Evolutionary conservation across 2,113 vertebrate genomes (phyloP).

Genomic region (Plecturocebus donacophilus): DNA sequence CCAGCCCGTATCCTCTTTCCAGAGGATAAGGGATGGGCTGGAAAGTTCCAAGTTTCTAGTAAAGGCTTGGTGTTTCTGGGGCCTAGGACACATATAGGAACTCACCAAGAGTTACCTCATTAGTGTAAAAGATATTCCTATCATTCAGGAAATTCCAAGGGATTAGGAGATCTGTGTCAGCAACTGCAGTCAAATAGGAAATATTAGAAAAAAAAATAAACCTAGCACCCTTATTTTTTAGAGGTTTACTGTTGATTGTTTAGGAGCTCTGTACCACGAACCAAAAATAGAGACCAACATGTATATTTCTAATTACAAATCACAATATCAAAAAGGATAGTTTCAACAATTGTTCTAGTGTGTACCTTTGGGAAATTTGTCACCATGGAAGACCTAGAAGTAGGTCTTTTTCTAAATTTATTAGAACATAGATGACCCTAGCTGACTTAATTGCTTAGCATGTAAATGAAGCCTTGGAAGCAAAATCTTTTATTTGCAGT

Average conservation of each 20-base stretch:
- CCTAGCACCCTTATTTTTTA: neutral
- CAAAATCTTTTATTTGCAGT: neutral
- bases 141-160: neutral
- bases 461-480: conserved; percentile 9
- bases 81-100: neutral
- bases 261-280: neutral
- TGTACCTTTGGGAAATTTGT: neutral
- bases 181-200: neutral
- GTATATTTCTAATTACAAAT: neutral
- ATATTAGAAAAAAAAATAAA: neutral
- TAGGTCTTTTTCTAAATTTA: conserved; percentile 2
- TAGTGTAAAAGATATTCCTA: neutral
- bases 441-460: conserved; percentile 13
- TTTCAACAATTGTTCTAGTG: neutral
- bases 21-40: neutral
- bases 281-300: neutral
- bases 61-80: neutral
- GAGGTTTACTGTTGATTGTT: neutral
- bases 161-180: neutral
- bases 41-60: neutral
- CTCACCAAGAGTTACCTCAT: neutral
- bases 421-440: neutral
- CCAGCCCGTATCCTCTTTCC: neutral
- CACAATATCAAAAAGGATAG: neutral
- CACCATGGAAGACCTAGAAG: conserved; percentile 6